Evolutionary conservation across 2,113 vertebrate species (phyloP), one percentile per base, ranked within the genome.

Genomic region (Nibea albiflora): DNA sequence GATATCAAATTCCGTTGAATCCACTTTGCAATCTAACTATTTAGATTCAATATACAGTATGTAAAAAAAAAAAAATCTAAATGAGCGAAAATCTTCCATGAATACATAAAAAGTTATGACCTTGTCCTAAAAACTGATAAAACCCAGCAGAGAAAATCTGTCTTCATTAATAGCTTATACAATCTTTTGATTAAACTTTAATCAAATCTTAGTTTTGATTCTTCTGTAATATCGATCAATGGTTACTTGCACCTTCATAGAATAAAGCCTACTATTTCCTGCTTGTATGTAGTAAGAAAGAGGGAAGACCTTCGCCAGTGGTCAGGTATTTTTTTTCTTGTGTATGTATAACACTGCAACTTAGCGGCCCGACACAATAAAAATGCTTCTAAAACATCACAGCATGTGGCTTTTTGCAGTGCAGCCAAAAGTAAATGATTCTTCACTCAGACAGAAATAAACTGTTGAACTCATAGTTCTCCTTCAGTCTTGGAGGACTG

Each of bases 151-250:
- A 16, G n/a, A 22, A 68, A 81, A 17, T 9, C 20, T 63, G 56
- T 47, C 22, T 60, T 66, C 47, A 63, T 70, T 46, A 70, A 68
- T 17, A 57, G 50, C 50, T 73, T 65, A 65, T 35, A 11, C 42
- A 26, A 28, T 53, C 44, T 63, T 71, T 77, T 83, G 60, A 83
- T 76, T 58, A 70, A 76, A 66, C 8, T 81, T 78, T 76, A 58
- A 84, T 84, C 44, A 78, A 31, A 61, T 70, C 49, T 80, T 8
- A 64, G 47, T 47, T 65, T 72, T 65, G 53, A 66, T 22, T 72
- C 47, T 26, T 53, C 15, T 56, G 11, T 17, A 64, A 52, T 61
- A 65, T 26, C 65, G 56, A n/a, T 76, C 64, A 47, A 53, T 66
- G 24, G n/a, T n/a, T 53, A 15, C 71, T 47, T 15, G 5, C 24